These are phyloP conservation scores for Pinna nobilis DNA, from an alignment of 1,140 invertebrate genomes.

Conservation along the genomic window DNA sequence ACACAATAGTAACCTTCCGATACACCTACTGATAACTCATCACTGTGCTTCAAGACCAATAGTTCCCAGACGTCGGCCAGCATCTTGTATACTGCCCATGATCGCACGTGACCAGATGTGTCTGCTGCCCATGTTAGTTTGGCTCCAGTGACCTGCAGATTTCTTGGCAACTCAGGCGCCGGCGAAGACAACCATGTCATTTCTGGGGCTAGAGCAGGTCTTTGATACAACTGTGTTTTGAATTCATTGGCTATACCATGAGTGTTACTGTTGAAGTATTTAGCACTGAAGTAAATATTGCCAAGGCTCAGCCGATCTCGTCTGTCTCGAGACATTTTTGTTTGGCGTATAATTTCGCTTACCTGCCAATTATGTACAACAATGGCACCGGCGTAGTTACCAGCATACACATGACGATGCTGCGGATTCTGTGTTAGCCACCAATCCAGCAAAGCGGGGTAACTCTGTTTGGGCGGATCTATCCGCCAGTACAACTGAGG, in stretches of 20 bases:
- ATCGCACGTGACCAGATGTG: constrained; percentile 15
- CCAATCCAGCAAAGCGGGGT: constrained; percentile 64
- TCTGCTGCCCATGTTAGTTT: constrained; percentile 36
- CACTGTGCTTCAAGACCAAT: constrained; percentile 12
- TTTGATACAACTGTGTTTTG: constrained; percentile 42
- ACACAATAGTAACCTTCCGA: constrained; percentile 34
- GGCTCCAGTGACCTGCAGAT: constrained; percentile 25
- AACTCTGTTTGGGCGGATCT: constrained; percentile 66
- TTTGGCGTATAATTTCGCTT: constrained; percentile 60
- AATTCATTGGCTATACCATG: constrained; percentile 56
- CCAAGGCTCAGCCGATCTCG: constrained; percentile 48
- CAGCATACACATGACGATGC: constrained; percentile 58
- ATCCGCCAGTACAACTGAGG: constrained; percentile 72
- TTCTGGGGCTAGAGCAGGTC: constrained; percentile 49
- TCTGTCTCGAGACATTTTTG: constrained; percentile 50
- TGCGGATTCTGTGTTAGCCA: constrained; percentile 62
- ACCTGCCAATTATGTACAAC: constrained; percentile 52
- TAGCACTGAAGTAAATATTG: constrained; percentile 65
- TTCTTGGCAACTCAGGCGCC: constrained; percentile 9
- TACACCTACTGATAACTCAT: constrained; percentile 1
- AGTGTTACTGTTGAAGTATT: constrained; percentile 60
- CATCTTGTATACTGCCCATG: constrained; percentile 39
- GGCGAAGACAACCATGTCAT: constrained; percentile 56
- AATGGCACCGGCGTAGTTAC: constrained; percentile 53
- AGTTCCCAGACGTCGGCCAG: constrained; percentile 43